These are phyloP conservation scores for Polypterus bichir DNA, from an alignment of 2,113 vertebrate species.

Conservation along the genomic window DNA sequence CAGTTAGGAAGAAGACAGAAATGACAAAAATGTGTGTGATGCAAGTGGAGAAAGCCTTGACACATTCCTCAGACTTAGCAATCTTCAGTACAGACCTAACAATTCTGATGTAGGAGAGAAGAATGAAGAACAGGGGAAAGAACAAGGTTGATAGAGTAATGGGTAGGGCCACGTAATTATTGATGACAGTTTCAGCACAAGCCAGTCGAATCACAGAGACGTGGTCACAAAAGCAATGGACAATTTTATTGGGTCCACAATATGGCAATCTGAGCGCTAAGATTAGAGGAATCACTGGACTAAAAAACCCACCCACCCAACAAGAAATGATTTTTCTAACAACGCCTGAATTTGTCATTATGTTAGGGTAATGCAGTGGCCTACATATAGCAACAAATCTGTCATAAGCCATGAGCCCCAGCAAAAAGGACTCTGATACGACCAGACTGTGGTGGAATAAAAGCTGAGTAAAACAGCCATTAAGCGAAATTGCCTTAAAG, in stretches of 20 bases:
- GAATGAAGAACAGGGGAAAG: constrained; percentile 29
- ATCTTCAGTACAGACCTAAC: constrained; percentile 35
- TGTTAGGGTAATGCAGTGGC: constrained; percentile 29
- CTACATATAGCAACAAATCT: constrained; percentile 35
- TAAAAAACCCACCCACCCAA: constrained; percentile 16
- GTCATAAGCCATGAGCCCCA: constrained; percentile 39
- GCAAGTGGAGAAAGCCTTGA: constrained; percentile 42
- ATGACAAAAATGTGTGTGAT: constrained; percentile 21
- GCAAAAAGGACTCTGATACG: constrained; percentile 37
- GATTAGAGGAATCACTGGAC: constrained; percentile 11
- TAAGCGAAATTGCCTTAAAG: constrained; percentile 34
- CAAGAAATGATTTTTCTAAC: constrained; percentile 13
- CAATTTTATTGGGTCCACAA: constrained; percentile 35
- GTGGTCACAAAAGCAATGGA: constrained; percentile 44
- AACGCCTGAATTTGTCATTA: constrained; percentile 21
- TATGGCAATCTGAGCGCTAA: constrained; percentile 33
- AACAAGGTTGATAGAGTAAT: constrained; percentile 40
- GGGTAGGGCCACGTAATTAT: constrained; percentile 30
- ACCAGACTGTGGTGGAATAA: constrained; percentile 35
- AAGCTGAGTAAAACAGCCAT: constrained; percentile 32
- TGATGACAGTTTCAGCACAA: constrained; percentile 33
- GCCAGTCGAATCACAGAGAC: constrained; percentile 35
- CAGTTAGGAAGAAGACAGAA: constrained; percentile 33
- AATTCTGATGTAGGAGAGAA: constrained; percentile 28
- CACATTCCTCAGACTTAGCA: constrained; percentile 27